Base-by-base conservation (phyloP, 2,113 vertebrate species). In the Prinia subflava region DNA sequence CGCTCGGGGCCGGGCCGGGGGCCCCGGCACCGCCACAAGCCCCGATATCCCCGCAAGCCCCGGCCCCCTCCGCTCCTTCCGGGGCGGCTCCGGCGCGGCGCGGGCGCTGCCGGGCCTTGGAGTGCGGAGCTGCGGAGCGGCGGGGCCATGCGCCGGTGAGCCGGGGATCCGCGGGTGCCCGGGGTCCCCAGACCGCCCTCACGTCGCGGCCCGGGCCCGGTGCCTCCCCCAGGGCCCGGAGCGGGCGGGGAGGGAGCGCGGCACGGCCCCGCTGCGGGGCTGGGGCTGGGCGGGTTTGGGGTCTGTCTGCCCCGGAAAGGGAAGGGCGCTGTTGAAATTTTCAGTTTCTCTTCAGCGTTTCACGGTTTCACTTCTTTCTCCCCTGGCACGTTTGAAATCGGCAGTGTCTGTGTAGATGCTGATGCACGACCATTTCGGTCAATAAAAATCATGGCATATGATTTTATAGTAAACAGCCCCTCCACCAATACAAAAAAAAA, bases 101-200 rank as follows among this genome's bases (percentile, higher is more conserved):
- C 76, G 62, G 60, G 60, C 49, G 60, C 60, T 44, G 76, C 60
- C 59, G 59, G 59, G 49, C 18, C 37, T 33, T 18, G 73, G 2
- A 27, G 76, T 28, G 49, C 53, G 78, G 79, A 81, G 64, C 28
- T 31, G 35, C 52, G 77, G 77, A 80, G 62, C 56, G 42, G 13
- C 62, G 83, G 47, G 21, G 74, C 41, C 69, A 87, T 83, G 90
- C 24, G 83, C 9, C 70, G 90, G 81, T 89, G 73, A 70, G 88
- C 20, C 30, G 27, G 63, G 33, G 2, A 4, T 20, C 11, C 25
- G 25, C 19, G 60, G 62, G 12, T 44, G 14, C 62, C 6, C 3
- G 10, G 49, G 59, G 8, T 37, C 13, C 42, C 42, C 42, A 42
- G 13, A 42, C 13, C 15, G 67, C 68, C 57, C 64, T 23, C 17